These are phyloP conservation scores for Romanogobio albipinnatus DNA, from an alignment of 2,113 vertebrate genomes.

Conservation along the genomic window DNA sequence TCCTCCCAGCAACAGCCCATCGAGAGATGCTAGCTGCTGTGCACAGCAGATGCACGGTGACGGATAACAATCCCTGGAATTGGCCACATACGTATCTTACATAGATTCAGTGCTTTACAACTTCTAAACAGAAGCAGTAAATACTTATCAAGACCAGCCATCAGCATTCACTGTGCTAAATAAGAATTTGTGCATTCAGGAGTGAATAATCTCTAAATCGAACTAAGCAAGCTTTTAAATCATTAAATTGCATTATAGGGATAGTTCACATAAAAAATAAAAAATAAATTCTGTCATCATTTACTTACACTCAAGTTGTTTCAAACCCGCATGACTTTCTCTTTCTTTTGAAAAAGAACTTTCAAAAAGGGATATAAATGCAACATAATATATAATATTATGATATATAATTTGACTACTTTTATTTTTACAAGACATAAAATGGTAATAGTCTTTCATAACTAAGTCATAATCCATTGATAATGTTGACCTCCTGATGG, in stretches of 20 bases:
- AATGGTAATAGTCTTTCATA: background rate
- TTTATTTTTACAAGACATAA: too few relatives aligned
- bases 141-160: background rate
- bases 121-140: background rate
- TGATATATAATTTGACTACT: too few relatives aligned
- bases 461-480: background rate
- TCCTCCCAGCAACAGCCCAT: slow-evolving; percentile 35
- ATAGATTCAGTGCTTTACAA: slow-evolving; percentile 5
- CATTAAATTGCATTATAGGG: background rate
- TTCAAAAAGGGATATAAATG: background rate
- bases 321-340: background rate
- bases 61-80: slow-evolving; percentile 9
- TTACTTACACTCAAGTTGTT: background rate
- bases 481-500: background rate
- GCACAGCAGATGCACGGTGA: slow-evolving; percentile 20
- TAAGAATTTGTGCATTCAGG: background rate
- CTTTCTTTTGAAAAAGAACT: background rate
- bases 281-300: background rate
- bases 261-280: background rate
- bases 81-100: slow-evolving; percentile 7
- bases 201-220: background rate
- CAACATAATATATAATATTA: too few relatives aligned
- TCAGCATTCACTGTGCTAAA: background rate
- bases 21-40: slow-evolving; percentile 24
- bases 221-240: background rate